phyloP scores from a whole-genome alignment of 2,888 invertebrate genomes.

The Phengaris arion region DNA sequence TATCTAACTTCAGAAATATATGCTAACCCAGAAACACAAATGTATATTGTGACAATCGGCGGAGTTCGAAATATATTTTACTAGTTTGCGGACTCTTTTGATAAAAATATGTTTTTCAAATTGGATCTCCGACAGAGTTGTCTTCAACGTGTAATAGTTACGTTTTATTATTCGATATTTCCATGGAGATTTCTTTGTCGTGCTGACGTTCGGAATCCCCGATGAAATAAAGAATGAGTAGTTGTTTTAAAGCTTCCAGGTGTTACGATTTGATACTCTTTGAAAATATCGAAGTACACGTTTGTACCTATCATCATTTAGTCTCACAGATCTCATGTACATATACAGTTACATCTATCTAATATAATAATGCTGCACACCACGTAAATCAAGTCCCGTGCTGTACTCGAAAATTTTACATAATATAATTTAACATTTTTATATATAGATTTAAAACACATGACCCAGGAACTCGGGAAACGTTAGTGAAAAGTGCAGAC shows the following conservation, averaged over 20 bases:
- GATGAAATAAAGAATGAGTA: background rate
- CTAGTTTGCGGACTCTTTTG: background rate
- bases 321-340: too few species aligned
- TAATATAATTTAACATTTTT: too few species aligned
- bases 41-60: background rate
- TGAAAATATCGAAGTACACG: background rate
- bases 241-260: background rate
- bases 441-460: too few species aligned
- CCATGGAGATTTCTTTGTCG: conserved; percentile 7
- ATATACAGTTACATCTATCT: too few species aligned
- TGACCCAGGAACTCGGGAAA: too few species aligned
- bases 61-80: conserved; percentile 10
- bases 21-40: conserved; percentile 23
- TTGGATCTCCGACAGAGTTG: background rate
- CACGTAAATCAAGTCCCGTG: too few species aligned
- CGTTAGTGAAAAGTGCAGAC: too few species aligned
- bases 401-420: too few species aligned
- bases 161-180: background rate
- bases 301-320: too few species aligned
- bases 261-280: background rate
- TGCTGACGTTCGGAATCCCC: background rate
- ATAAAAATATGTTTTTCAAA: conserved; percentile 10
- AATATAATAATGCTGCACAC: too few species aligned
- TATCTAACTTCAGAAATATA: conserved; percentile 18
- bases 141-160: background rate